Base-by-base conservation (phyloP, 2,888 invertebrate genomes). In the Thecocarcelia acutangulata region DNA sequence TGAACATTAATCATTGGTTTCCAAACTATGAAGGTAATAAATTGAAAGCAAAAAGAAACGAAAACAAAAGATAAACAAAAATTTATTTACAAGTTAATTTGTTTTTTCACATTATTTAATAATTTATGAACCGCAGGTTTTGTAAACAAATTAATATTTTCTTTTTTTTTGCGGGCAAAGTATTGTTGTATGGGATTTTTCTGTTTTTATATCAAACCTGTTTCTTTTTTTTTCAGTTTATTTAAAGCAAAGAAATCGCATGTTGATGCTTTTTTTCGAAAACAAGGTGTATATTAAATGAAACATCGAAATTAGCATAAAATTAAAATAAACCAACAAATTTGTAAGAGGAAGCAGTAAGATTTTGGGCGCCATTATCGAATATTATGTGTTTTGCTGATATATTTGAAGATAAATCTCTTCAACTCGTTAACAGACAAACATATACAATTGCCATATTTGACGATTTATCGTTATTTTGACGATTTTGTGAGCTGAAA, bases 131-230 rank as follows among this genome's bases (percentile, higher is more conserved):
- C 17, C 40, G 1, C 24, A 12, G 9, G 50, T 54, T 75, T 37
- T 68, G 61, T 63, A 81, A 76, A 73, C 75, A 80, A 68, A 75
- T 59, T 81, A 46, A 72, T 52, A 69, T 52, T 42, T 52, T 28
- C 21, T 1, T 40, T 59, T 40, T 52, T 21, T 13, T 11, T 3
- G 21, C 11, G 21, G 11, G 8, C 21, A 3, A 4, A 46, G 33
- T 19, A 4, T 46, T 48, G 48, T 17, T 59, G 13, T 21, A 8
- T 24, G 33, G 1, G 21, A 21, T 44, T 66, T 72, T 74, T 66
- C 11, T 12, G 44, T 44, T 66, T 69, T 37, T 11, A 21, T 42
- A 42, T 46, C n/a, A 56, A 46, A 68, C 59, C 28, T 28, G 61
- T 63, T 77, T 61, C n/a, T 69, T 59, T 64, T n/a, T n/a, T 42